Conservation (phyloP, 2,113 vertebrate genomes). For the Gobio gobio region DNA sequence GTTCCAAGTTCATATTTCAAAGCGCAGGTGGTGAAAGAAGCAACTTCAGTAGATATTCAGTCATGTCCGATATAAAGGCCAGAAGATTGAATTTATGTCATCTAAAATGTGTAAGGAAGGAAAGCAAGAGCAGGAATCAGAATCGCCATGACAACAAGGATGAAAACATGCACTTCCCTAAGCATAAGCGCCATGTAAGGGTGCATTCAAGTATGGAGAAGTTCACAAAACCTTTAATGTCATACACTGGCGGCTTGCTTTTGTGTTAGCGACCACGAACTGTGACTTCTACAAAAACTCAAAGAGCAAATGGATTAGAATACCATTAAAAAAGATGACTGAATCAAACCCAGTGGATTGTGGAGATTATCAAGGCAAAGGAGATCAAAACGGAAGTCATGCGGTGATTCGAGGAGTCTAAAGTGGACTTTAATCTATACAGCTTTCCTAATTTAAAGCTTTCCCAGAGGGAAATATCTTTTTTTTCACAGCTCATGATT, state of each 20-base stretch:
- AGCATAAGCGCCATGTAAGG: slow-evolving; percentile 62
- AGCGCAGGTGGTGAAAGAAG: slow-evolving; percentile 69
- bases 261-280: slow-evolving; percentile 68
- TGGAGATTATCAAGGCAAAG: slow-evolving; percentile 70
- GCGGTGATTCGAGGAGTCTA: slow-evolving; percentile 71
- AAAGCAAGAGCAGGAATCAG: slow-evolving; percentile 50
- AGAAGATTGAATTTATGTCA: slow-evolving; percentile 65
- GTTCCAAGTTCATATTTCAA: slow-evolving; percentile 70
- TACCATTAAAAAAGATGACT: slow-evolving; percentile 80
- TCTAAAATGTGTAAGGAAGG: slow-evolving; percentile 42
- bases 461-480: slow-evolving; percentile 14
- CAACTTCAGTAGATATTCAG: slow-evolving; percentile 57
- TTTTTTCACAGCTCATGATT: neutral
- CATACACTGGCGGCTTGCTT: slow-evolving; percentile 75
- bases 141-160: slow-evolving; percentile 74
- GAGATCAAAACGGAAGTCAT: slow-evolving; percentile 71
- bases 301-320: slow-evolving; percentile 81
- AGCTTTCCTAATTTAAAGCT: slow-evolving; percentile 13
- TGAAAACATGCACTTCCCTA: slow-evolving; percentile 72
- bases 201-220: slow-evolving; percentile 63
- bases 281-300: slow-evolving; percentile 75
- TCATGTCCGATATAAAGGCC: slow-evolving; percentile 57
- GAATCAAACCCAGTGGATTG: slow-evolving; percentile 79
- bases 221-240: slow-evolving; percentile 81
- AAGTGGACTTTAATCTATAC: slow-evolving; percentile 41